These are phyloP conservation scores for Physella acuta DNA, from an alignment of 1,140 invertebrate species.

Conservation along the genomic window DNA sequence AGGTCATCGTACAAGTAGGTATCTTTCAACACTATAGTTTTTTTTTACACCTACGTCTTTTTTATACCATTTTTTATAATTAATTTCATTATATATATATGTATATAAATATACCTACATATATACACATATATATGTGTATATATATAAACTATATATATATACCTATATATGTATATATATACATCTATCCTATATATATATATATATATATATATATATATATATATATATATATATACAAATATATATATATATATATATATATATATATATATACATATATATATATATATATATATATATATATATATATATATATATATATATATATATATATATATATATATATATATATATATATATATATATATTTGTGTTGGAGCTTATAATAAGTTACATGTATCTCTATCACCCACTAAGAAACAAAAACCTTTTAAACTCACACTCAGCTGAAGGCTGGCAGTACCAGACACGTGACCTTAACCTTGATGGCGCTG, in stretches of 20 bases:
- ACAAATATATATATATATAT: no score
- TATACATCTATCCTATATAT: slow-evolving; percentile 4
- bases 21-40: no score
- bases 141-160: slow-evolving; percentile 2
- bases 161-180: slow-evolving; percentile 1
- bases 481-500: neutral
- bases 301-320: slow-evolving; percentile 5
- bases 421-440: no score
- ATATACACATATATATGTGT: slow-evolving; percentile 5
- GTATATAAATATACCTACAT: neutral
- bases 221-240: slow-evolving; percentile 5
- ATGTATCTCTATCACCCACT: no score
- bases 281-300: slow-evolving; percentile 5
- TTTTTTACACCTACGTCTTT: no score
- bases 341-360: slow-evolving; percentile 5
- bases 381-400: no score
- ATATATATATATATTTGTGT: no score
- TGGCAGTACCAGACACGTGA: neutral
- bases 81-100: no score
- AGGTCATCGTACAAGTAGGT: no score
- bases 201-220: slow-evolving; percentile 5
- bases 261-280: slow-evolving; percentile 5
- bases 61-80: no score
- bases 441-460: neutral
- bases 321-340: slow-evolving; percentile 5